Percentiles rank a stretch among this genome's conserved stretches.
These are phyloP conservation scores for Trachelipus rathkii DNA, from an alignment of 1,140 invertebrate genomes.

Conservation along the genomic window DNA sequence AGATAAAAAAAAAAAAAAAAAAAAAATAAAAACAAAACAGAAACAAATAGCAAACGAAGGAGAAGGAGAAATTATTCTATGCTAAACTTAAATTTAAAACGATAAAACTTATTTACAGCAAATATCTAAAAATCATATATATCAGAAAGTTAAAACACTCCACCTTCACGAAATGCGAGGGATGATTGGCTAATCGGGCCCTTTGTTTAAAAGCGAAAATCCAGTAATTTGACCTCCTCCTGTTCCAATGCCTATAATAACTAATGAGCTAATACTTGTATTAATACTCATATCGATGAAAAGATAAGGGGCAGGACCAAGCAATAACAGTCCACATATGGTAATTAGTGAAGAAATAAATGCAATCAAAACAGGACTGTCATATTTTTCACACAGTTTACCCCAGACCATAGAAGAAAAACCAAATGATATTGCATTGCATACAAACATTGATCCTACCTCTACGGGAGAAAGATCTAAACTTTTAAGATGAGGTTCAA, in stretches of 20 bases:
- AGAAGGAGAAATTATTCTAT: no score
- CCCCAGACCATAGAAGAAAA: slow-evolving; percentile 73
- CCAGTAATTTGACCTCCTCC: slow-evolving; percentile 74
- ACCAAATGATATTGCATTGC: slow-evolving; percentile 80
- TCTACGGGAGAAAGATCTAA: slow-evolving; percentile 67
- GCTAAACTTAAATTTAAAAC: no score
- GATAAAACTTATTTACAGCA: no score
- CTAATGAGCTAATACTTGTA: slow-evolving; percentile 61
- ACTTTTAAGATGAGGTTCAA: slow-evolving; percentile 74
- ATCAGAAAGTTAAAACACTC: no score
- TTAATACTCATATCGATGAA: slow-evolving; percentile 26
- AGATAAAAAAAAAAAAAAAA: no score
- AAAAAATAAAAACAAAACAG: no score
- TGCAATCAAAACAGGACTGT: slow-evolving; percentile 64
- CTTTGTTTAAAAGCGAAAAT: slow-evolving; percentile 72
- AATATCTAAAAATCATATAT: no score
- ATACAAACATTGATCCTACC: slow-evolving; percentile 78
- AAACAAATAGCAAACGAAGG: no score
- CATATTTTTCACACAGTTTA: slow-evolving; percentile 66
- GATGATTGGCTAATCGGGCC: slow-evolving; percentile 65
- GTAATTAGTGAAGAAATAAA: slow-evolving; percentile 64
- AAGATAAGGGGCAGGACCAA: slow-evolving; percentile 59
- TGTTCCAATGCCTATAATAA: slow-evolving; percentile 74
- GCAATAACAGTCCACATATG: slow-evolving; percentile 61
- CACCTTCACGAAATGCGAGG: no score